A percentile compares a stretch with the other conserved stretches of the same genome.
phyloP scores from a whole-genome alignment of 2,888 invertebrate genomes.

The Mesorhabditis spiculigera region DNA sequence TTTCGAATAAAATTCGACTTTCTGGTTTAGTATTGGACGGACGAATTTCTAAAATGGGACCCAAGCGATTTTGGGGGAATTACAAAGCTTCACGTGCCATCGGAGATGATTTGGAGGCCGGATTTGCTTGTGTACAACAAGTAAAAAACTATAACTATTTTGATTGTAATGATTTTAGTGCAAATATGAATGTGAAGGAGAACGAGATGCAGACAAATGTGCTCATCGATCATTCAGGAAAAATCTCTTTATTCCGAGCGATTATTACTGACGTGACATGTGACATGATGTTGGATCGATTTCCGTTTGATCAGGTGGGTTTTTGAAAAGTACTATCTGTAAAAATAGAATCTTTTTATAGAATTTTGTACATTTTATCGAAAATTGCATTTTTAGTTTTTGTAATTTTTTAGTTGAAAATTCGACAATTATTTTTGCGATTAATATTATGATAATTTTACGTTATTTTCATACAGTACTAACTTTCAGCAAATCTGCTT shows the following conservation, averaged over 20 bases:
- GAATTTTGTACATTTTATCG: too few species aligned
- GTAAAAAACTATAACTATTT: slow-evolving; percentile 16
- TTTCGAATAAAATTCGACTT: not conserved
- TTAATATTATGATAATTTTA: too few species aligned
- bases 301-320: slow-evolving; percentile 46
- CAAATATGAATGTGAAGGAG: slow-evolving; percentile 57
- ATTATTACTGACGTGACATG: slow-evolving; percentile 57
- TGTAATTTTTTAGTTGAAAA: too few species aligned
- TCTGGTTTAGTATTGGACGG: slow-evolving; percentile 37
- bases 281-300: slow-evolving; percentile 47
- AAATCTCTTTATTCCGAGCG: slow-evolving; percentile 50
- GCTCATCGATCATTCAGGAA: slow-evolving; percentile 47
- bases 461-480: too few species aligned
- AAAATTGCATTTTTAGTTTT: too few species aligned
- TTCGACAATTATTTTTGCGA: too few species aligned
- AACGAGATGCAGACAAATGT: slow-evolving; percentile 57
- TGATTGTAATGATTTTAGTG: slow-evolving; percentile 33
- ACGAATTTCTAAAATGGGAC: slow-evolving; percentile 44
- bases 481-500: slow-evolving; percentile 47
- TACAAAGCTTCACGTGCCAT: slow-evolving; percentile 36
- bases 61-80: slow-evolving; percentile 36
- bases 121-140: slow-evolving; percentile 56
- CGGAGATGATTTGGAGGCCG: slow-evolving; percentile 46
- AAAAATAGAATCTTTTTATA: too few species aligned
- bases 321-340: not conserved